Evolutionary conservation across 1,140 invertebrate species (phyloP).

Genomic region (Nebria ingens): DNA sequence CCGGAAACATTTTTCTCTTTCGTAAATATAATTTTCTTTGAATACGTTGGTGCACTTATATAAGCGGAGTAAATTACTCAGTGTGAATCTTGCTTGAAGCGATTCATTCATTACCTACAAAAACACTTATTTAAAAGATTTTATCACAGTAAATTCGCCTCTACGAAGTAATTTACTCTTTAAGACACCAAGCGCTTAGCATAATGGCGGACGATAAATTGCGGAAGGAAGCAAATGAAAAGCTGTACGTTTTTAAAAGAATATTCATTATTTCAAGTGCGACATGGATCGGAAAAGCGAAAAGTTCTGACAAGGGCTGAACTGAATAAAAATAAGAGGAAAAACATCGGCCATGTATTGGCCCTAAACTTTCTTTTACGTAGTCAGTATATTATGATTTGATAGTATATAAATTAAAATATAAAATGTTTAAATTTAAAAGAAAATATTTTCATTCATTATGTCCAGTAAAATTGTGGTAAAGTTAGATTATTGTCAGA

Average conservation of each 20-base stretch:
- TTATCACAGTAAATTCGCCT: conserved; percentile 5
- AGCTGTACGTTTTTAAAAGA: not conserved
- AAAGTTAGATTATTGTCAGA: no score
- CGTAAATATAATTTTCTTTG: not conserved
- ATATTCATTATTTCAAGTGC: conserved; percentile 1
- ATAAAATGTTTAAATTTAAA: no score
- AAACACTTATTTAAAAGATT: conserved; percentile 10
- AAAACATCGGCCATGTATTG: no score
- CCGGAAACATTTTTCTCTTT: no score
- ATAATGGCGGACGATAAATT: conserved; percentile 8
- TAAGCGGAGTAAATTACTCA: not conserved
- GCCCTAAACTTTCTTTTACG: no score
- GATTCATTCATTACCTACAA: conserved; percentile 1
- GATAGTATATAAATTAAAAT: no score
- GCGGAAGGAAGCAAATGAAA: conserved; percentile 7
- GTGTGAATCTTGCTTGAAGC: not conserved
- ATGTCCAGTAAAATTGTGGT: no score
- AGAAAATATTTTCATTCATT: no score
- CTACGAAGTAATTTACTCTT: not conserved
- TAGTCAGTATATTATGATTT: no score
- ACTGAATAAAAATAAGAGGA: no score
- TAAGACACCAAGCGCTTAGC: not conserved
- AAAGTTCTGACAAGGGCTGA: no score
- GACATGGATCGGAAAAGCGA: not conserved
- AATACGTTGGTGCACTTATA: not conserved